Evolutionary conservation across 2,113 vertebrate genomes (phyloP), one percentile per base, ranked within the genome.

Genomic region (Chrysochloris asiatica): DNA sequence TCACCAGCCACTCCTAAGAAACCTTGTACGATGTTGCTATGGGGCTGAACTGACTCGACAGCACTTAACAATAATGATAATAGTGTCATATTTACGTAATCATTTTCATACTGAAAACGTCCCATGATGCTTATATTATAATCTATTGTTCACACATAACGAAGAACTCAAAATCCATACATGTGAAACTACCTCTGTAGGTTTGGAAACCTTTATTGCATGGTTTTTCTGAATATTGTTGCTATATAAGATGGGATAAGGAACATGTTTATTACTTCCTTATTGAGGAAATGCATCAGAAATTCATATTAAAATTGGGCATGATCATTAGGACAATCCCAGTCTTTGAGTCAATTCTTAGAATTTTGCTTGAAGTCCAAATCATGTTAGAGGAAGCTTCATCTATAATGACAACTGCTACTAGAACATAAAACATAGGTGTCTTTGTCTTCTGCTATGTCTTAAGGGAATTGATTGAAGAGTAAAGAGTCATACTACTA

Each of bases 21-120:
- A n/a, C n/a, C n/a, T n/a, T n/a, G n/a, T n/a, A n/a, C n/a, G n/a
- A n/a, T n/a, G n/a, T n/a, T n/a, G n/a, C n/a, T n/a, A n/a, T n/a
- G n/a, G n/a, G n/a, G n/a, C n/a, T n/a, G n/a, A n/a, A n/a, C n/a
- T n/a, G n/a, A n/a, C n/a, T n/a, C n/a, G n/a, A n/a, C n/a, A n/a
- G n/a, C n/a, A n/a, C n/a, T n/a, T n/a, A n/a, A n/a, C n/a, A n/a
- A 69, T 75, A 83, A 79, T 78, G 47, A 94, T 24, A 91, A 71
- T 38, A 63, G 0, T 69, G 1, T 48, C 45, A 81, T 54, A 90
- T 92, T 82, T 61, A 65, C 61, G 72, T 83, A 77, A 1, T 50
- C 1, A 7, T 56, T 88, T 73, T 59, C 4, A n/a, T 89, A 69
- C 26, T 87, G 26, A 78, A 83, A 75, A 54, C n/a, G 28, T 83